These are phyloP conservation scores for Aproaerema taeniolella DNA, from an alignment of 2,888 invertebrate species.

Conservation along the genomic window DNA sequence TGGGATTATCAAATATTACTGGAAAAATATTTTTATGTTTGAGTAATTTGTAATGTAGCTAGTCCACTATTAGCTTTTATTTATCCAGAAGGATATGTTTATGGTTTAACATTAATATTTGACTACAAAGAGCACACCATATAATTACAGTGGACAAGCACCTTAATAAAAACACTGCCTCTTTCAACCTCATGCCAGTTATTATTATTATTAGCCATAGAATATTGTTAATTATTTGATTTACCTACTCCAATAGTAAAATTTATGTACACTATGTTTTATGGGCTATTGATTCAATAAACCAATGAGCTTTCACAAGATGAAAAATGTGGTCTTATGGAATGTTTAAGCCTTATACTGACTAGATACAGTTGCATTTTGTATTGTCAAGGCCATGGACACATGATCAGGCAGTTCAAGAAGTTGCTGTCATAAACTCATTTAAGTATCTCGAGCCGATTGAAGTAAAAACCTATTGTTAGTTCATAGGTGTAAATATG, in stretches of 20 bases:
- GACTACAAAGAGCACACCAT: slow-evolving; percentile 6
- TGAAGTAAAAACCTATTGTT: background rate
- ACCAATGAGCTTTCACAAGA: slow-evolving; percentile 58
- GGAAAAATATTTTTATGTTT: slow-evolving; percentile 1
- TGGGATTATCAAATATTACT: slow-evolving; percentile 9
- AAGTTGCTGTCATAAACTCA: too few species aligned
- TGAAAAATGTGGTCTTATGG: slow-evolving; percentile 60
- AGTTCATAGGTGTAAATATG: slow-evolving; percentile 14
- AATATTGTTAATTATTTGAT: slow-evolving; percentile 8
- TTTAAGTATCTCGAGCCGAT: too few species aligned
- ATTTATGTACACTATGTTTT: slow-evolving; percentile 16
- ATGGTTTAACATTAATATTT: background rate
- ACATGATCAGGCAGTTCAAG: too few species aligned
- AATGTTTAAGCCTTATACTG: slow-evolving; percentile 69
- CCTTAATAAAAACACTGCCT: slow-evolving; percentile 5
- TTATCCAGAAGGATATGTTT: slow-evolving; percentile 8
- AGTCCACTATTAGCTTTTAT: slow-evolving; percentile 5
- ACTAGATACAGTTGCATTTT: slow-evolving; percentile 47
- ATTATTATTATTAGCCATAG: slow-evolving; percentile 9
- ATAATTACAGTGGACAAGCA: slow-evolving; percentile 12
- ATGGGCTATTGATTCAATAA: slow-evolving; percentile 26
- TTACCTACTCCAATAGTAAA: slow-evolving; percentile 14
- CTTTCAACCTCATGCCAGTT: slow-evolving; percentile 7
- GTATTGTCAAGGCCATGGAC: slow-evolving; percentile 16
- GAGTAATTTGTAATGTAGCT: slow-evolving; percentile 6